Base-by-base conservation (phyloP, 2,888 invertebrate species). In the Tyria jacobaeae region DNA sequence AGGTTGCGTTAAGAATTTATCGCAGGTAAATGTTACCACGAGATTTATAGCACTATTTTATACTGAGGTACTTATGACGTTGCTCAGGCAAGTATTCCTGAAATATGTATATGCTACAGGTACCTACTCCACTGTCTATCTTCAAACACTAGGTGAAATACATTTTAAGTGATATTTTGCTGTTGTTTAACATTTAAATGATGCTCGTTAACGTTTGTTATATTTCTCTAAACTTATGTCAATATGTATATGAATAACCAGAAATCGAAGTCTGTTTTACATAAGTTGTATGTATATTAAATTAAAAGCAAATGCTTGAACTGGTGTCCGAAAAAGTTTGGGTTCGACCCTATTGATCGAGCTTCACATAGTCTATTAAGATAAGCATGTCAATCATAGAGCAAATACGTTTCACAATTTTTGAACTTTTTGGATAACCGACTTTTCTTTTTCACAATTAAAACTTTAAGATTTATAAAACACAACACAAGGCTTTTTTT, bases 1-100 rank as follows among this genome's bases (percentile, higher is more conserved):
- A 34, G 14, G 48, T 14, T 41, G 54, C 24, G 12, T 7, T 54
- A 34, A 12, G 44, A 31, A 60, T 55, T 39, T 55, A 41, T 50
- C 31, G 41, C 17, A n/a, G 44, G 35, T 35, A 54, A 31, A 54
- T 44, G 54, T 44, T 21, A 21, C 9, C 17, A 14, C 14, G 21
- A 41, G 41, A 54, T 54, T 31, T 41, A 54, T 44, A 6, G 7
- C 12, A 31, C 25, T 15, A 17, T 44, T 44, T 54, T 31, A 51
- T 21, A 35, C 35, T 35, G 31, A 51, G 31, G 34, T 12, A 12
- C 10, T 25, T 39, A 25, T n/a, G 15, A n/a, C 35, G n/a, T 25
- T n/a, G 9, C 24, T 24, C n/a, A 37, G 7, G 37, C 39, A 39
- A 39, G n/a, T 39, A 39, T 39, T 39, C 6, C 15, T n/a, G 39